Evolutionary conservation across 1,140 invertebrate genomes (phyloP).

Genomic region (Oncopodura yosiiana): DNA sequence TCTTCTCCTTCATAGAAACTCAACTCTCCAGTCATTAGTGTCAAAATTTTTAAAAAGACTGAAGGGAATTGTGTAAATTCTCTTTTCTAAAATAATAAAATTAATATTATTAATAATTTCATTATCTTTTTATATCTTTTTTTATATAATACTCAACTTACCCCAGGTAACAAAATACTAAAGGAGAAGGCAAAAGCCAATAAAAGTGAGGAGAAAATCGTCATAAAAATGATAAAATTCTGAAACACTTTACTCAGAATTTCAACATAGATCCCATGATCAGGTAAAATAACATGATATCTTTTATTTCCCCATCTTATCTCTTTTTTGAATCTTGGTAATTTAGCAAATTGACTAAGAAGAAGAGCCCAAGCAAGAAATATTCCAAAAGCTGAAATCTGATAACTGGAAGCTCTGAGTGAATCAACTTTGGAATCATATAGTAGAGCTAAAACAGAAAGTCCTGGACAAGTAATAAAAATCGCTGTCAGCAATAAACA

Average conservation of each 20-base stretch:
- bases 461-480: conserved; percentile 9
- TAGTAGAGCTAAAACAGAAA: not conserved
- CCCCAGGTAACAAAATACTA: conserved; percentile 15
- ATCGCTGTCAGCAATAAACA: conserved; percentile 3
- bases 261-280: conserved; percentile 22
- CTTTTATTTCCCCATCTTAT: not conserved
- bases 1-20: conserved; percentile 15
- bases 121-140: too few species aligned
- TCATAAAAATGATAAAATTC: conserved; percentile 22
- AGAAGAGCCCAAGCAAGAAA: conserved; percentile 16
- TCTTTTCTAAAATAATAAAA: not conserved
- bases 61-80: conserved; percentile 1
- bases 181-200: conserved; percentile 17
- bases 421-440: not conserved
- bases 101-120: not conserved
- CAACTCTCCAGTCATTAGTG: conserved; percentile 5
- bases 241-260: conserved; percentile 17
- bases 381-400: conserved; percentile 15
- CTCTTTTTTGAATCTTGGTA: not conserved
- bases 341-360: conserved; percentile 10
- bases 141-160: conserved; percentile 2
- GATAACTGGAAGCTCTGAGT: not conserved
- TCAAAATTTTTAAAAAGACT: conserved; percentile 4
- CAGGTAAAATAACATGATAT: conserved; percentile 6
- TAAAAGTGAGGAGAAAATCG: conserved; percentile 14